Base-by-base conservation (phyloP, 2,888 invertebrate species). In the Octonoba sinensis region DNA sequence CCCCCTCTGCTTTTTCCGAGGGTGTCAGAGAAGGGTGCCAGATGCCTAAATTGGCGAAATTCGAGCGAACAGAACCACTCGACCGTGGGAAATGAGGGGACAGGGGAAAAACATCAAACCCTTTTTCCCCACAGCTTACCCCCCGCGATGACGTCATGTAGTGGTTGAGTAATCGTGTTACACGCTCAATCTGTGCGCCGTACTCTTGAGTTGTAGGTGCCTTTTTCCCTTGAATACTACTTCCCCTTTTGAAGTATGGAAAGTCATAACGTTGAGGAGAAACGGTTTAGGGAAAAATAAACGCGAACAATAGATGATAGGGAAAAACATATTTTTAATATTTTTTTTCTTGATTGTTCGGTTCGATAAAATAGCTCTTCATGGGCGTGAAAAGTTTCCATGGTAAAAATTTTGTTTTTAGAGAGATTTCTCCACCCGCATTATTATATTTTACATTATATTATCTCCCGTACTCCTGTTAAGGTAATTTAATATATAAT, bases 151-250 rank as follows among this genome's bases (percentile, higher is more conserved):
- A 79, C 79, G 73, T 79, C 73, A 79, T 46, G 54, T 67, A n/a
- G 79, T 62, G 72, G 79, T 79, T 79, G 79, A 79, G 79, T 79
- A 79, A 79, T 79, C 79, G 79, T 79, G 79, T 79, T 79, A 79
- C 79, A 79, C 57, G 79, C 79, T 79, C 79, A 79, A 79, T 79
- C 79, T 79, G 79, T 79, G 73, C 79, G 27, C 36, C 20, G 36
- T 47, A 62, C 73, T 66, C 67, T 73, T 62, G 51, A 69, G 73
- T 54, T 73, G 44, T 69, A 27, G 79, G 67, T 62, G 73, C 59
- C 66, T 57, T 78, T 78, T 78, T 71, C 72, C 72, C 69, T 64
- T 51, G 54, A 12, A 49, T 24, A 44, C 64, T 47, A 6, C 57
- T 18, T 46, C 75, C 59, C 24, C 46, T 46, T 57, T 18, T n/a